These are phyloP conservation scores for Tupaia tana DNA, from an alignment of 2,113 vertebrate species.

Conservation along the genomic window DNA sequence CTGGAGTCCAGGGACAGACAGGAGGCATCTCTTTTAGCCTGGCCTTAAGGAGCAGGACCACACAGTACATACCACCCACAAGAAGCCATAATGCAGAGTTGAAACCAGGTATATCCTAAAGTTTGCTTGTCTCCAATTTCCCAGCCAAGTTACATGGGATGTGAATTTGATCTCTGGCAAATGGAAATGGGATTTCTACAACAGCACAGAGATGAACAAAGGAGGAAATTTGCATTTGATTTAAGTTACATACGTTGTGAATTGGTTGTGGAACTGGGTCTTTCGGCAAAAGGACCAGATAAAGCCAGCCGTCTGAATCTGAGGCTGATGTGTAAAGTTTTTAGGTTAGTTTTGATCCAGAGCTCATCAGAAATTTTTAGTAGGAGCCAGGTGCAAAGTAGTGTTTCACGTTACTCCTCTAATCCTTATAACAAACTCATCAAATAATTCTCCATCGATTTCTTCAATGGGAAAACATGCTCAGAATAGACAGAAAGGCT, in stretches of 20 bases:
- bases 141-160: background rate
- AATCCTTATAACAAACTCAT: background rate
- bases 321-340: background rate
- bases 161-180: conserved; percentile 23
- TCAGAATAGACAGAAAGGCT: background rate
- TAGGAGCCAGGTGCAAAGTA: background rate
- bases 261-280: background rate
- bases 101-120: background rate
- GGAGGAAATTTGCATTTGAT: background rate
- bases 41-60: fast-evolving
- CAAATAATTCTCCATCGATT: background rate
- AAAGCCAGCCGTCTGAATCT: background rate
- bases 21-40: background rate
- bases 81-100: background rate
- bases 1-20: background rate
- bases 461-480: background rate
- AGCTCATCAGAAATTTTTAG: background rate
- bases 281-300: background rate
- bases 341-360: background rate
- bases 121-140: background rate
- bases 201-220: background rate
- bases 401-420: background rate
- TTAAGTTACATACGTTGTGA: background rate
- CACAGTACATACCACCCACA: background rate
- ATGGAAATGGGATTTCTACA: background rate